A percentile compares a stretch with the other conserved stretches of the same genome.
Evolutionary conservation across 2,888 invertebrate genomes (phyloP).

Genomic region (Cabera pusaria): DNA sequence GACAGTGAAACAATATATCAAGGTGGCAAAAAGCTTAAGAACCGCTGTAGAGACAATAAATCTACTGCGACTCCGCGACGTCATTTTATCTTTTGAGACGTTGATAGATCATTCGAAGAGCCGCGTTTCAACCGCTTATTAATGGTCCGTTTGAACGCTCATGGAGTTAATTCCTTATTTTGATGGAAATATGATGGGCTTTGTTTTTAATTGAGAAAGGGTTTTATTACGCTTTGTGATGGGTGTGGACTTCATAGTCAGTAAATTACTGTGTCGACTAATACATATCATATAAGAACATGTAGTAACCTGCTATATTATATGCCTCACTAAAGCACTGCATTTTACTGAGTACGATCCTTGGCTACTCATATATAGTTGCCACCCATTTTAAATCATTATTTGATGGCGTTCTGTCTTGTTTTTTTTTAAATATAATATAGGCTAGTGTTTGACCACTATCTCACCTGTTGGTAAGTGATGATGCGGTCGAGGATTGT

Average conservation of each 20-base stretch:
- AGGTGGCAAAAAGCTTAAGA: constrained; percentile 48
- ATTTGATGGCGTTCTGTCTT: no score
- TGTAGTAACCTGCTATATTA: no score
- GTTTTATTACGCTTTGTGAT: constrained; percentile 1
- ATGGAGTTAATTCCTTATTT: constrained; percentile 22
- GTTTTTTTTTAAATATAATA: no score
- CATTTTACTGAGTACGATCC: no score
- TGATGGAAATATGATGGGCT: constrained; percentile 18
- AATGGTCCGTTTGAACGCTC: constrained; percentile 25
- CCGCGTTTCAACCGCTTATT: constrained; percentile 33
- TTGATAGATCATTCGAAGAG: constrained; percentile 57
- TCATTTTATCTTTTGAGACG: constrained; percentile 60
- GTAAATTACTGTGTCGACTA: no score
- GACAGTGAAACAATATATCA: constrained; percentile 51
- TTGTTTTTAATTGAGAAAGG: constrained; percentile 7
- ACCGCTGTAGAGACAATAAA: constrained; percentile 57
- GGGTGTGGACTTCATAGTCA: constrained; percentile 5
- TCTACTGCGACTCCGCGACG: constrained; percentile 58
- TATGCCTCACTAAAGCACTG: no score
- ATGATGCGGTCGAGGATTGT: no score
- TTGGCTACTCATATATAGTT: no score
- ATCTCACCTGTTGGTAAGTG: no score
- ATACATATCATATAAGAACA: no score
- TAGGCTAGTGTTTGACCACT: no score
- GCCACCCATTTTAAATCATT: no score